Conservation (phyloP, 2,113 vertebrate species). For the Saguinus midas region DNA sequence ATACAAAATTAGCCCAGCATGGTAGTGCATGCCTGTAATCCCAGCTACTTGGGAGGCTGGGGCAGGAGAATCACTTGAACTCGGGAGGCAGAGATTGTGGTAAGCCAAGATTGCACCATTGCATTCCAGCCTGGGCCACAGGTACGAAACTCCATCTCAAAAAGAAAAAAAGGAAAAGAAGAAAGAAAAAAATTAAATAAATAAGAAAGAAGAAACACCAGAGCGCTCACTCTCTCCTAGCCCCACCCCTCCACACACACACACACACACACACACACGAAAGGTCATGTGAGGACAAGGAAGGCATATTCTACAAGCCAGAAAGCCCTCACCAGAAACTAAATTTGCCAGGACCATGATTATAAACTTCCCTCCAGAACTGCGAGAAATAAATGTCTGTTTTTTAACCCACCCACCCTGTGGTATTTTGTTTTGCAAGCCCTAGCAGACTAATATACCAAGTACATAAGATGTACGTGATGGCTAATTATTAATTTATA, state of each 20-base stretch:
- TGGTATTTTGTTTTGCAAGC: background rate
- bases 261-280: rapidly evolving
- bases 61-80: too few relatives aligned
- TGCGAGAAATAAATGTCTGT: background rate
- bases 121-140: too few relatives aligned
- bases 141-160: background rate
- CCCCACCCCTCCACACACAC: too few relatives aligned
- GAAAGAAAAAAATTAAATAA: background rate
- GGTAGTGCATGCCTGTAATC: too few relatives aligned
- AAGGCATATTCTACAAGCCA: background rate
- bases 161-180: too few relatives aligned
- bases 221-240: background rate
- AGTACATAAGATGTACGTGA: background rate
- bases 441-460: background rate
- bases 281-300: background rate
- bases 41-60: too few relatives aligned
- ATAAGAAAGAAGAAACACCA: background rate
- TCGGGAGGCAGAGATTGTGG: too few relatives aligned
- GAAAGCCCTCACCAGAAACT: background rate
- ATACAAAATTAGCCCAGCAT: too few relatives aligned
- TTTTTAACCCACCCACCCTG: background rate
- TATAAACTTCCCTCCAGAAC: background rate
- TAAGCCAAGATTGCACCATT: too few relatives aligned
- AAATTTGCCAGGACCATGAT: background rate
- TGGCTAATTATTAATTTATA: background rate